Base-by-base conservation (phyloP, 2,797 vertebrate species). In the Hemitrygon akajei region DNA sequence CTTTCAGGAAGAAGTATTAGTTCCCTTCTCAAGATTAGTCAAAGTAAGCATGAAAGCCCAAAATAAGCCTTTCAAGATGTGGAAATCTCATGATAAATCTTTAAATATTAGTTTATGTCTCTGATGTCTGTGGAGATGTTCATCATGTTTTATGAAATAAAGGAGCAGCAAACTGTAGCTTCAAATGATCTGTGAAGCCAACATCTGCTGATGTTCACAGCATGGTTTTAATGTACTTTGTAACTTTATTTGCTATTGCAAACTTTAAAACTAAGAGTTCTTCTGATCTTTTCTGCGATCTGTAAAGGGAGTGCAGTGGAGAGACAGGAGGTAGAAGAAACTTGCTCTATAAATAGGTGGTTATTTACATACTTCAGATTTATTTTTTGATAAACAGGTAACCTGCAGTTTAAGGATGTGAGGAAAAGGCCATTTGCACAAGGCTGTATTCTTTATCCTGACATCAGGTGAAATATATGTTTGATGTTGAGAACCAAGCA, bases 151-250 rank as follows among this genome's bases (percentile, higher is more conserved):
- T 69, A 69, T 89, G 86, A 89, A 89, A 89, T 66, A 69, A 89
- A 89, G 86, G 86, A 69, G 86, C 60, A 37, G 18, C 18, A 89
- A 89, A 69, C 86, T 69, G 18, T 69, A 69, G n/a, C 86, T 69
- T 69, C 18, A 89, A 89, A 89, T 89, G 86, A 89, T 89, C 86
- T 89, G 86, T 89, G 86, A 37, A 89, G n/a, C 66, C 63, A 25
- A 89, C 86, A 89, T n/a, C 86, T 69, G 86, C 63, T 89, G n/a
- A 89, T 37, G 20, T 69, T 69, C 63, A 69, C 86, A 89, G 86
- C 86, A 34, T 89, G 86, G 20, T 25, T 69, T 69, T 89, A 89
- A 89, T 89, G 63, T 10, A 37, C 60, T 69, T 37, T 0, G n/a
- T 3, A 89, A 89, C 18, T 89, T 69, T 34, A 66, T 89, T 63